phyloP scores from a whole-genome alignment of 2,113 vertebrate genomes.

The Gadus macrocephalus region DNA sequence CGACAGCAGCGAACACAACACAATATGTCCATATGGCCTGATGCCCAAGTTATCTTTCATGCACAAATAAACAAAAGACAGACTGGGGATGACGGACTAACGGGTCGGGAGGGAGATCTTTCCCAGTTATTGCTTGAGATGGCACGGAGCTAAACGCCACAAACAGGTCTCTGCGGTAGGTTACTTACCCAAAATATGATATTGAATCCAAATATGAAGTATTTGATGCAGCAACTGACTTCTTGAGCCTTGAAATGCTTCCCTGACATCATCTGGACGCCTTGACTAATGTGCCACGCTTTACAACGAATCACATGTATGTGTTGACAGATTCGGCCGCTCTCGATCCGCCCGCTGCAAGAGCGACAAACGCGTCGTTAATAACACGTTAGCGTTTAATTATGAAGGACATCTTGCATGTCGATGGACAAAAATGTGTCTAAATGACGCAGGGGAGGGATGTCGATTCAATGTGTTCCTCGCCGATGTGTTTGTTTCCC shows the following conservation, averaged over 20 bases:
- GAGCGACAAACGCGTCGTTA: conserved; percentile 28
- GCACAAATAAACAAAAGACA: no score
- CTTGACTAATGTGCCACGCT: conserved; percentile 9
- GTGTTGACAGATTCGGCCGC: conserved; percentile 26
- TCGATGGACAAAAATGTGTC: conserved; percentile 14
- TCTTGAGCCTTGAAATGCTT: conserved; percentile 98
- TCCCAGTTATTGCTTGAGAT: not conserved
- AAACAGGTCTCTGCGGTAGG: conserved; percentile 1
- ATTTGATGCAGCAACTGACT: conserved; percentile 99
- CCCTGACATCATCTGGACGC: conserved; percentile 82
- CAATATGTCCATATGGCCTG: no score
- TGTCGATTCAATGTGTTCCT: not conserved
- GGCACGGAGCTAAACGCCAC: not conserved
- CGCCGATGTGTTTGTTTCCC: no score
- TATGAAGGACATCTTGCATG: conserved; percentile 23
- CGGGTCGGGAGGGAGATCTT: not conserved
- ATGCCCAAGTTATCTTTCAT: no score
- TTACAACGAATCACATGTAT: conserved; percentile 36
- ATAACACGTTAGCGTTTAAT: conserved; percentile 23
- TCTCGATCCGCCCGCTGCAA: conserved; percentile 40
- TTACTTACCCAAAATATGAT: conserved; percentile 97
- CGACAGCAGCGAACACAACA: no score
- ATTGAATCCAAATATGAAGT: conserved; percentile 98
- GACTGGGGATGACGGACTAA: no score
- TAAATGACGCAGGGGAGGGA: conserved; percentile 3